Percentiles rank a stretch among this genome's conserved stretches.
These are phyloP conservation scores for Aspiorhynchus laticeps DNA, from an alignment of 2,113 vertebrate species.

Conservation along the genomic window DNA sequence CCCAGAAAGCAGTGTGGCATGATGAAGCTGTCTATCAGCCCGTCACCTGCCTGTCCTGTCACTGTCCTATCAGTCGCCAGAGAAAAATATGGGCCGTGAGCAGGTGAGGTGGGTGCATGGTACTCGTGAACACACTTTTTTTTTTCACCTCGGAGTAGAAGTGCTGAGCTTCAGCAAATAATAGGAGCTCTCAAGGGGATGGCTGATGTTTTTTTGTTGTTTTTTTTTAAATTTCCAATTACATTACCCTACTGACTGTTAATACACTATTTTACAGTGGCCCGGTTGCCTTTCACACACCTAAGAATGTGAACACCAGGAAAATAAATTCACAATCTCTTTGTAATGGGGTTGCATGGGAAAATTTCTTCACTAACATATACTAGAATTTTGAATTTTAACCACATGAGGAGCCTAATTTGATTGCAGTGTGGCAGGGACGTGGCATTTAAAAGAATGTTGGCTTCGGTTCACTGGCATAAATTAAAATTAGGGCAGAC, in stretches of 20 bases:
- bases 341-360: slow-evolving; percentile 26
- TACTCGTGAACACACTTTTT: not conserved
- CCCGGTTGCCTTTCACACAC: not conserved
- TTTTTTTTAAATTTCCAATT: not conserved
- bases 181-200: not conserved
- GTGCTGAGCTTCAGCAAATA: slow-evolving; percentile 1
- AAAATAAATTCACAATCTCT: slow-evolving; percentile 6
- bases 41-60: slow-evolving; percentile 21
- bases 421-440: slow-evolving; percentile 33
- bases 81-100: slow-evolving; percentile 18
- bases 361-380: slow-evolving; percentile 32
- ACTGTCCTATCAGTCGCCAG: slow-evolving; percentile 15
- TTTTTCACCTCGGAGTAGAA: not conserved
- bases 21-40: slow-evolving; percentile 54
- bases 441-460: not conserved
- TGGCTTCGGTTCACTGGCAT: not conserved
- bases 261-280: slow-evolving; percentile 2
- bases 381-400: slow-evolving; percentile 38
- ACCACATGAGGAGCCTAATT: slow-evolving; percentile 28
- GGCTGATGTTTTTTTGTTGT: not conserved
- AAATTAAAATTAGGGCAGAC: not conserved
- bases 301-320: slow-evolving; percentile 13
- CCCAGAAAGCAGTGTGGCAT: slow-evolving; percentile 44
- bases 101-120: not conserved
- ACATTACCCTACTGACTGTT: not conserved